Conservation (phyloP, 2,113 vertebrate species). For the Delphinus delphis region DNA sequence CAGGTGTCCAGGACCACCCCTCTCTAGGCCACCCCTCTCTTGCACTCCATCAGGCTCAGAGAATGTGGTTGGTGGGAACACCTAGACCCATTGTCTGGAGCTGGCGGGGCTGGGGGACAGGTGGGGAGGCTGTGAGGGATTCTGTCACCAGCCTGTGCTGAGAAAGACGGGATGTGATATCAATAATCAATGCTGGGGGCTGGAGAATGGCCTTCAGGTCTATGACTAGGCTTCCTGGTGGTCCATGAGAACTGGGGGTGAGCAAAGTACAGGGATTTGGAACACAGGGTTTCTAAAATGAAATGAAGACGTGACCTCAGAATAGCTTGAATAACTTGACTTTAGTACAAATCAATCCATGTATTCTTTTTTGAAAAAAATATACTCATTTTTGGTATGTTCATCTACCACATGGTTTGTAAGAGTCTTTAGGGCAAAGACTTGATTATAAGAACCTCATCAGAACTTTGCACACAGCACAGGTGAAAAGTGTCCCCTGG, state of each 20-base stretch:
- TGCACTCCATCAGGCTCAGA: neutral
- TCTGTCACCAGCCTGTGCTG: neutral
- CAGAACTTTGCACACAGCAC: neutral
- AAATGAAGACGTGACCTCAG: neutral
- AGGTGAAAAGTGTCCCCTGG: neutral
- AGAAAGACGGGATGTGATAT: neutral
- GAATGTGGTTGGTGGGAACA: neutral
- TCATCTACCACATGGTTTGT: neutral
- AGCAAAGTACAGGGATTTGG: neutral
- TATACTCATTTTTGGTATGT: neutral
- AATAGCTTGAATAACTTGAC: neutral
- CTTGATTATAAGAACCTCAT: neutral
- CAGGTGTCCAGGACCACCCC: too few species aligned
- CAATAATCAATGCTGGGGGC: neutral
- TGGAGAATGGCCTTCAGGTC: too few species aligned
- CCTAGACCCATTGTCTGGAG: neutral
- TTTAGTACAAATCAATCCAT: neutral
- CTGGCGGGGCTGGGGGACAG: neutral
- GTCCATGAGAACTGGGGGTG: neutral
- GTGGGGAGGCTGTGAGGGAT: neutral
- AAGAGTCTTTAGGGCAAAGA: neutral
- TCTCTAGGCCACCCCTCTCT: too few species aligned
- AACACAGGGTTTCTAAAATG: neutral
- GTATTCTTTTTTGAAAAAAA: neutral
- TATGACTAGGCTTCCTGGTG: neutral